Conservation (phyloP, 2,797 vertebrate genomes). For the Sebastiscus tertius region DNA sequence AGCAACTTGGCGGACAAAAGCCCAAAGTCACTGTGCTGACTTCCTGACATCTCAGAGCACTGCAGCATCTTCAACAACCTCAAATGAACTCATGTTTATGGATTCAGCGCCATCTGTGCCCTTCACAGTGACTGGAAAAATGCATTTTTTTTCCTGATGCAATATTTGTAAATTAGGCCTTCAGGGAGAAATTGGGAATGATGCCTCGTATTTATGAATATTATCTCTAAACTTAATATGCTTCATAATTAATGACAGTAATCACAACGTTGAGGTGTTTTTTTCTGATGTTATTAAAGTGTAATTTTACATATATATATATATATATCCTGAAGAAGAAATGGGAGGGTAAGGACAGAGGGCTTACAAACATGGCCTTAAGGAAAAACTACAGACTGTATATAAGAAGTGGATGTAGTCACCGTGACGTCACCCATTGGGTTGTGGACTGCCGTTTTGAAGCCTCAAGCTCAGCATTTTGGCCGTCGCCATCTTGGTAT, state of each 20-base stretch:
- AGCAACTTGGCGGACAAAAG: constrained; percentile 28
- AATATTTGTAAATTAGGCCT: constrained; percentile 48
- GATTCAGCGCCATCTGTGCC: constrained; percentile 71
- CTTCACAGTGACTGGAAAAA: constrained; percentile 53
- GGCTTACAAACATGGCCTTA: background rate
- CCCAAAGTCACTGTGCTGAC: constrained; percentile 28
- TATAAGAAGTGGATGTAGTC: too few species aligned
- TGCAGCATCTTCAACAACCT: constrained; percentile 10
- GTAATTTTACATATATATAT: background rate
- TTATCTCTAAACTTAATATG: constrained; percentile 3
- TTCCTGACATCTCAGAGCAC: constrained; percentile 13
- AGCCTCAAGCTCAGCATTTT: too few species aligned
- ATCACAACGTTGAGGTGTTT: background rate
- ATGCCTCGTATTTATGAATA: background rate
- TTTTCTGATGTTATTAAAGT: background rate
- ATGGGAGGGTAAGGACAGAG: background rate
- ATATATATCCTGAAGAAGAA: background rate
- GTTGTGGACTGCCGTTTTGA: too few species aligned
- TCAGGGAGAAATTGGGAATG: constrained; percentile 21
- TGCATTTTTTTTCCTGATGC: constrained; percentile 30
- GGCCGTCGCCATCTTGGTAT: too few species aligned
- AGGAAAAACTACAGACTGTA: background rate
- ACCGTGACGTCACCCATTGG: too few species aligned
- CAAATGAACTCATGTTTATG: constrained; percentile 60
- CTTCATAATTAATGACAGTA: constrained; percentile 10